phyloP scores from a whole-genome alignment of 2,797 vertebrate genomes.

The Spinibarbus caldwelli region DNA sequence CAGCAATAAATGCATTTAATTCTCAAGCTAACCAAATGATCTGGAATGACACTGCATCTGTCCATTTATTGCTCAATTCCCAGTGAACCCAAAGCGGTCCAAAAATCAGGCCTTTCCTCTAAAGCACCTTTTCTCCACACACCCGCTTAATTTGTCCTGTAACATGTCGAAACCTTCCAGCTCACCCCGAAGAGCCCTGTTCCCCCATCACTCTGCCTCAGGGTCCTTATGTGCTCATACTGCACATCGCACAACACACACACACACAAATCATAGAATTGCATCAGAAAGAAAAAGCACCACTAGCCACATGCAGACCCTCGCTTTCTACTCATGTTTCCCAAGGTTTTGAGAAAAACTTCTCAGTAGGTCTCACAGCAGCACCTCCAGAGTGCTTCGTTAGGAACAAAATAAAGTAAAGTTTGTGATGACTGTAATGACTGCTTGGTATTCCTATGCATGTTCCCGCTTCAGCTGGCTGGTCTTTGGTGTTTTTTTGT shows the following conservation, averaged over 20 bases:
- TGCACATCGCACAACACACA: constrained; percentile 18
- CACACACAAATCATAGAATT: background rate
- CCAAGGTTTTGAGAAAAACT: constrained; percentile 29
- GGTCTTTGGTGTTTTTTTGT: constrained; percentile 55
- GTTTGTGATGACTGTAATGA: constrained; percentile 48
- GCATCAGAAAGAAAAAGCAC: constrained; percentile 34
- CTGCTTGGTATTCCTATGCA: constrained; percentile 64
- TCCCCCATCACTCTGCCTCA: constrained; percentile 26
- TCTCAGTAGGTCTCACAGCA: constrained; percentile 24
- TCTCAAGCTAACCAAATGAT: background rate
- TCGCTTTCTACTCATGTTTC: background rate
- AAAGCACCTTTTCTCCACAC: background rate
- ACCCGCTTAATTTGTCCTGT: constrained; percentile 17
- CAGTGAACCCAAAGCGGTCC: background rate
- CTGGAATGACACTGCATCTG: background rate
- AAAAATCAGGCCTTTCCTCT: background rate
- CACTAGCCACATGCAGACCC: background rate
- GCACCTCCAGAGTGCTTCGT: constrained; percentile 29
- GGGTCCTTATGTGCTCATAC: constrained; percentile 30
- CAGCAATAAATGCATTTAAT: background rate
- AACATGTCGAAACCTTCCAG: constrained; percentile 23
- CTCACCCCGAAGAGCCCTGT: background rate
- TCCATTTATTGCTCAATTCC: background rate
- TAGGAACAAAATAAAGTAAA: constrained; percentile 50
- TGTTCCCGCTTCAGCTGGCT: constrained; percentile 54